phyloP scores from a whole-genome alignment of 1,140 invertebrate genomes.

The Rhagoletis pomonella region DNA sequence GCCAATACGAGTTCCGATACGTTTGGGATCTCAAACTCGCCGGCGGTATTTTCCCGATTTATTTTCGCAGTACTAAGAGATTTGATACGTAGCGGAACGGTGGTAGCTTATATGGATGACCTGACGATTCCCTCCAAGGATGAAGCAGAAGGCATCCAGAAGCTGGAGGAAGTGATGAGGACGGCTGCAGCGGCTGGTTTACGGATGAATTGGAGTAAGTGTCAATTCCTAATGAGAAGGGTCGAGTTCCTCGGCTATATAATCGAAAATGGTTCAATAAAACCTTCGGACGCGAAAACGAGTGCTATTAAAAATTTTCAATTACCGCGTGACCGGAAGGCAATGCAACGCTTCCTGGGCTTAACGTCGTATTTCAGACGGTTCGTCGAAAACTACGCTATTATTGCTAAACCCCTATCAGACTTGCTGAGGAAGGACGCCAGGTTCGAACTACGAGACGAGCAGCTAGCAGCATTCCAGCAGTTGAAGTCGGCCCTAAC shows the following conservation, averaged over 20 bases:
- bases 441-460: background rate
- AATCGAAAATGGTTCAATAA: too few relatives aligned
- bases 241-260: too few relatives aligned
- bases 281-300: background rate
- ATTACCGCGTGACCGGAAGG: constrained; percentile 31
- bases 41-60: too few relatives aligned
- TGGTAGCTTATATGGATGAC: too few relatives aligned
- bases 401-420: background rate
- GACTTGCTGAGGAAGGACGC: constrained; percentile 23
- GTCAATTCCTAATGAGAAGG: constrained; percentile 3
- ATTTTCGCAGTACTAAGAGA: constrained; percentile 55
- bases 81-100: background rate
- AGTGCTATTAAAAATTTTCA: constrained; percentile 53
- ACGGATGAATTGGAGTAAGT: background rate
- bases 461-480: constrained; percentile 53
- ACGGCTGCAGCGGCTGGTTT: too few relatives aligned
- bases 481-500: constrained; percentile 59
- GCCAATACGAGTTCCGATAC: too few relatives aligned
- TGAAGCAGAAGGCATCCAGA: too few relatives aligned
- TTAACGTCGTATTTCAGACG: constrained; percentile 52
- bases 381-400: background rate
- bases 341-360: constrained; percentile 41
- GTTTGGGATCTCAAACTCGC: too few relatives aligned
- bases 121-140: too few relatives aligned
- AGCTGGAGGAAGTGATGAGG: background rate